Base-by-base conservation (phyloP, 2,113 vertebrate species). In the Callocephalon fimbriatum region DNA sequence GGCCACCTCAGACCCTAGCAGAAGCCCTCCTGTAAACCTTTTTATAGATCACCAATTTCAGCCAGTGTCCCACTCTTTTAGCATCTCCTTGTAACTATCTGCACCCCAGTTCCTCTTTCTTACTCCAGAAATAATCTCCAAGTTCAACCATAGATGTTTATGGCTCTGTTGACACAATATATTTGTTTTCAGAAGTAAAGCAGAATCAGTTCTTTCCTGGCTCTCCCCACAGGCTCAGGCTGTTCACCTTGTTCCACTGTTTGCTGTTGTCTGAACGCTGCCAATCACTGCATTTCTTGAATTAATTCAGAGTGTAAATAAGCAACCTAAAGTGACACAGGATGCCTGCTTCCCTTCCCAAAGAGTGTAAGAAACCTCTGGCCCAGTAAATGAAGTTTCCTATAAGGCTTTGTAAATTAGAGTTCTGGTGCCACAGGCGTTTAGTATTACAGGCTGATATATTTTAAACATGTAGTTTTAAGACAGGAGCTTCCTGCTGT, bases 401-500 rank as follows among this genome's bases (percentile, higher is more conserved):
- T 47, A 54, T 18, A 70, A 78, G 78, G 38, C 44, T 91, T 48
- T 81, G 47, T 22, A 73, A 73, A 85, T 65, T 18, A 35, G 58
- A 79, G n/a, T 53, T 72, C 37, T 73, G 23, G 35, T 87, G 48
- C 38, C 47, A 22, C 6, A 61, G 22, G 67, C 10, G 0, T 71
- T 76, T 21, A 47, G 25, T 20, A 47, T 86, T 71, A 58, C 16
- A 50, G 50, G 26, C 38, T 77, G 45, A 42, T 44, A 66, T 9
- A 77, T 70, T 86, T 93, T 79, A 92, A 92, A 87, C 59, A 73
- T 7, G 6, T 7, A 29, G 14, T 79, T 95, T 79, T 63, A 80
- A 96, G 72, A 73, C 67, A 74, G 53, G 66, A 72, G 51, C 53
- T 88, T 71, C 67, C 59, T 67, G 27, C 54, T 2, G 0, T 21